Evolutionary conservation across 1,140 invertebrate species (phyloP).

Genomic region (Tachypleus tridentatus): DNA sequence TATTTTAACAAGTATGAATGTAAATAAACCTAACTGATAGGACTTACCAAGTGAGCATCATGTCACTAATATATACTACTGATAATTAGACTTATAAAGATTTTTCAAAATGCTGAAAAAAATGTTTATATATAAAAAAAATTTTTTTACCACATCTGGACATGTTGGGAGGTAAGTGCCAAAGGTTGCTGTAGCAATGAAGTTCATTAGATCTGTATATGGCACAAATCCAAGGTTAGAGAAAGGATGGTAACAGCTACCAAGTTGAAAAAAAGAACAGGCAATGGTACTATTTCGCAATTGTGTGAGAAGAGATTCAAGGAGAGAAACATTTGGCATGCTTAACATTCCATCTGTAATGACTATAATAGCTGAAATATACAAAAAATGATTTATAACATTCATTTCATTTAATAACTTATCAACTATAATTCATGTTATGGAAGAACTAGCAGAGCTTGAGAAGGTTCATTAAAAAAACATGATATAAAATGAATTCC

Average conservation of each 20-base stretch:
- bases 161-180: slow-evolving; percentile 49
- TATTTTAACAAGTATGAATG: too few relatives aligned
- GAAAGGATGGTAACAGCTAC: slow-evolving; percentile 53
- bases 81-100: too few relatives aligned
- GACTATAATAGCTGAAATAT: slow-evolving; percentile 55
- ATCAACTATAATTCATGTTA: background rate
- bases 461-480: too few relatives aligned
- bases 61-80: too few relatives aligned
- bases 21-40: too few relatives aligned
- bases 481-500: too few relatives aligned
- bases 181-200: slow-evolving; percentile 62
- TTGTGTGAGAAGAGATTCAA: slow-evolving; percentile 60
- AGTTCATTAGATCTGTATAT: slow-evolving; percentile 60
- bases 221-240: slow-evolving; percentile 53
- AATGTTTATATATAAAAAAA: too few relatives aligned
- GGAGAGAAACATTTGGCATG: slow-evolving; percentile 54
- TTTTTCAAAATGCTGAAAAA: too few relatives aligned
- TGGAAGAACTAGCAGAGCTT: too few relatives aligned
- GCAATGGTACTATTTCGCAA: slow-evolving; percentile 59
- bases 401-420: background rate
- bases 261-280: slow-evolving; percentile 66
- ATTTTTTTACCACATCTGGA: slow-evolving; percentile 15
- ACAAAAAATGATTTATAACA: slow-evolving; percentile 16
- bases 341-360: slow-evolving; percentile 71
- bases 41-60: too few relatives aligned